Percentiles rank a stretch among this genome's conserved stretches.
Conservation (phyloP, 2,888 invertebrate species). For the Leucophora obtusa region DNA sequence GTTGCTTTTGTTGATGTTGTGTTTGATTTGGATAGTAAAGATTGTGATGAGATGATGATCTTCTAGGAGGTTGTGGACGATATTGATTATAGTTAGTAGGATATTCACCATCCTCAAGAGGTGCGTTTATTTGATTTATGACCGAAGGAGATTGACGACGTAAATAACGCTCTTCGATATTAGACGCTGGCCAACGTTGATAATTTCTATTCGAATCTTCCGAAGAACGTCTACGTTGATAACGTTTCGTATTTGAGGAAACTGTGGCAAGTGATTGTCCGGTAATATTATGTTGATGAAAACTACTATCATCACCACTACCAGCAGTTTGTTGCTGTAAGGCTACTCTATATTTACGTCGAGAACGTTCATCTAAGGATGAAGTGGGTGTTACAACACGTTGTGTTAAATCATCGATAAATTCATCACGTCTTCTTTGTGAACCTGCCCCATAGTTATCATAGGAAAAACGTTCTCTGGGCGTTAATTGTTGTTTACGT, state of each 20-base stretch:
- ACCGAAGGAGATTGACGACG: constrained; percentile 69
- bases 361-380: constrained; percentile 72
- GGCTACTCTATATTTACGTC: constrained; percentile 69
- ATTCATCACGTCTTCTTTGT: constrained; percentile 70
- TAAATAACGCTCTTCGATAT: constrained; percentile 72
- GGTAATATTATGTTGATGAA: constrained; percentile 60
- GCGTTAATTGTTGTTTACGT: constrained; percentile 56
- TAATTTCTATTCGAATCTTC: constrained; percentile 74
- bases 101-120: constrained; percentile 62
- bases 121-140: constrained; percentile 18
- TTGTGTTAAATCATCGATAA: constrained; percentile 64
- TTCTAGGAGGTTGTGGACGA: constrained; percentile 66
- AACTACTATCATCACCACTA: constrained; percentile 71
- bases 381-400: constrained; percentile 70
- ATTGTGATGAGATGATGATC: constrained; percentile 84
- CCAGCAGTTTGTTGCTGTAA: constrained; percentile 45
- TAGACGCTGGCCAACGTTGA: constrained; percentile 72
- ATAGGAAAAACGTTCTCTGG: constrained; percentile 59
- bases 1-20: constrained; percentile 43
- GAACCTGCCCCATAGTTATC: constrained; percentile 69
- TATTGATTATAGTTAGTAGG: constrained; percentile 65
- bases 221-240: constrained; percentile 74
- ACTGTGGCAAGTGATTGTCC: constrained; percentile 55
- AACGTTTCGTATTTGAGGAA: constrained; percentile 68
- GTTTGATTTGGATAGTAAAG: constrained; percentile 78